Evolutionary conservation across 2,888 invertebrate genomes (phyloP).

Genomic region (Polyploca ridens): DNA sequence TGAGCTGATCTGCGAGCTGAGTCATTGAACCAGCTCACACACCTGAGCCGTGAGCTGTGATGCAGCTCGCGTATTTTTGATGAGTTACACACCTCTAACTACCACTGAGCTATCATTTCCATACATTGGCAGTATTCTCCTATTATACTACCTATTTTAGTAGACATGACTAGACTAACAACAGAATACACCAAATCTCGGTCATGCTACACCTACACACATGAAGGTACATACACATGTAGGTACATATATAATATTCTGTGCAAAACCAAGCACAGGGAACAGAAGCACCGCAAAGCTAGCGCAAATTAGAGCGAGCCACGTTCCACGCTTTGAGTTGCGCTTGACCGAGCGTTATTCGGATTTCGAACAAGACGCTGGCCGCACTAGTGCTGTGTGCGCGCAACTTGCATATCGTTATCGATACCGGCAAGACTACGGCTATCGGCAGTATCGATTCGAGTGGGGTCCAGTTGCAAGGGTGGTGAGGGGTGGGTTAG

Average conservation of each 20-base stretch:
- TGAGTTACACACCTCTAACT: no score
- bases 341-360: conserved; percentile 82
- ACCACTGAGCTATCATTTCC: not conserved
- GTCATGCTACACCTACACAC: not conserved
- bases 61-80: no score
- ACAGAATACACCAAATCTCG: not conserved
- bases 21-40: no score
- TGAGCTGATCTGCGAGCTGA: no score
- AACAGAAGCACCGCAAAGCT: conserved; percentile 34
- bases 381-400: conserved; percentile 54
- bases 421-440: conserved; percentile 56
- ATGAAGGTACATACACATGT: not conserved
- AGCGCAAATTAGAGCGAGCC: conserved; percentile 73
- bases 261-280: conserved; percentile 22
- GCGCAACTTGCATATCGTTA: conserved; percentile 45
- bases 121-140: no score
- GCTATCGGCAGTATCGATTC: conserved; percentile 70
- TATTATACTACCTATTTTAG: no score
- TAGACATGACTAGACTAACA: not conserved
- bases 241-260: conserved; percentile 9
- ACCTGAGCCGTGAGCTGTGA: no score
- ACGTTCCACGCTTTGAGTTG: conserved; percentile 74
- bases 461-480: conserved; percentile 42
- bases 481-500: conserved; percentile 41
- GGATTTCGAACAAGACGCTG: conserved; percentile 76